Conservation (phyloP, 35 echinoderm and acorn worm genomes). For the Stichopus chloronotus region DNA sequence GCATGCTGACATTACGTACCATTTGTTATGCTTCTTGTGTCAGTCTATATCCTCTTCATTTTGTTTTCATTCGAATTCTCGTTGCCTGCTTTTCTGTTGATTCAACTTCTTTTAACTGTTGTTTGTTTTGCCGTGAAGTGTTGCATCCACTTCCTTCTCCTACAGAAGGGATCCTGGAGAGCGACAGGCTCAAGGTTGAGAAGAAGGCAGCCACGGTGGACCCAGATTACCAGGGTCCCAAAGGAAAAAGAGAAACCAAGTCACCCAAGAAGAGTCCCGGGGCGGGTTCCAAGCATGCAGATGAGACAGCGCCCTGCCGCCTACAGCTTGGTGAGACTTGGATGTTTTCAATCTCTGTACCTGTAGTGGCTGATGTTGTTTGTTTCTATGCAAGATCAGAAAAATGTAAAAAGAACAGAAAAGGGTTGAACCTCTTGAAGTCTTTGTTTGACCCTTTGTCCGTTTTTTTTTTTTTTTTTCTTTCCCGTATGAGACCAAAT, state of each 20-base stretch:
- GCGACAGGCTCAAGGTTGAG: slow-evolving; percentile 60
- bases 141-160: slow-evolving; percentile 36
- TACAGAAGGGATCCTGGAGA: slow-evolving; percentile 54
- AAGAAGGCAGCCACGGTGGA: slow-evolving; percentile 44
- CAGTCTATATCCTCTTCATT: not conserved
- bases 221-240: slow-evolving; percentile 65
- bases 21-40: not conserved
- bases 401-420: not conserved
- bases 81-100: not conserved
- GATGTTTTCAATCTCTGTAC: not conserved
- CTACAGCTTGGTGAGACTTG: slow-evolving; percentile 37
- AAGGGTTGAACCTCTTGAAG: not conserved
- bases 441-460: not conserved
- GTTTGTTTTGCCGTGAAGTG: slow-evolving; percentile 41
- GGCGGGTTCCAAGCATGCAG: slow-evolving; percentile 47
- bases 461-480: too few relatives aligned
- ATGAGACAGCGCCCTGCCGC: slow-evolving; percentile 76
- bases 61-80: not conserved
- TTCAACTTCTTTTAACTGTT: slow-evolving; percentile 20
- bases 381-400: not conserved
- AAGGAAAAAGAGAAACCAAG: slow-evolving; percentile 63
- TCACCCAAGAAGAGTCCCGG: slow-evolving; percentile 61
- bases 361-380: not conserved
- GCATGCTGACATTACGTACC: not conserved
- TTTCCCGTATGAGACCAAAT: too few relatives aligned